Conservation (phyloP, 2,797 vertebrate species). For the Micropoecilia bifurca region DNA sequence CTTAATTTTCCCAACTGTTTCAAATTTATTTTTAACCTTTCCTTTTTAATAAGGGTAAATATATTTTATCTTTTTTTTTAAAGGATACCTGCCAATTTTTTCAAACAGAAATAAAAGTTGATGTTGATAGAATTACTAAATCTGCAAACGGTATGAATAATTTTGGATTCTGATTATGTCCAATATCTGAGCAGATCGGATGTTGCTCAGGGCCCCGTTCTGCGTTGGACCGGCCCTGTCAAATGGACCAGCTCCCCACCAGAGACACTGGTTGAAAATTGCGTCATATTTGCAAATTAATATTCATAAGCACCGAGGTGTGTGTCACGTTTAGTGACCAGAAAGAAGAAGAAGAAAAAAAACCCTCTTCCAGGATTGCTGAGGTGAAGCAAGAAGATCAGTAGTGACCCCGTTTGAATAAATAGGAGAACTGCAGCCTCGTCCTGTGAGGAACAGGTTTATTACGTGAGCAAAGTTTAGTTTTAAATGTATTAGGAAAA, state of each 20-base stretch:
- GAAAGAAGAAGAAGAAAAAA: conserved; percentile 21
- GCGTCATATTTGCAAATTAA: not conserved
- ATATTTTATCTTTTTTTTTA: not conserved
- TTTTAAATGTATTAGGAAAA: conserved; percentile 37
- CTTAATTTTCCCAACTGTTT: not conserved
- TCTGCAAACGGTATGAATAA: not conserved
- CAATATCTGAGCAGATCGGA: not conserved
- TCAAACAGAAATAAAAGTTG: too few relatives aligned
- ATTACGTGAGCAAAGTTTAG: conserved; percentile 35
- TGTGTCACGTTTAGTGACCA: conserved; percentile 39
- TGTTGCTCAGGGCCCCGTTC: not conserved
- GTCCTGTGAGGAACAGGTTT: conserved; percentile 39
- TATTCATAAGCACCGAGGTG: conserved; percentile 23
- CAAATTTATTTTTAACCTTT: not conserved
- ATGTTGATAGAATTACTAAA: not conserved
- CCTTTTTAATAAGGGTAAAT: not conserved
- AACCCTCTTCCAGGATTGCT: conserved; percentile 44
- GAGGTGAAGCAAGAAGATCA: conserved; percentile 64
- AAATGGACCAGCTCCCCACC: conserved; percentile 28
- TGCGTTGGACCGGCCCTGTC: not conserved
- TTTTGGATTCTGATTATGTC: not conserved
- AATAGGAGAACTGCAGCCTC: conserved; percentile 65
- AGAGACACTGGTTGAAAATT: not conserved
- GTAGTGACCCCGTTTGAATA: conserved; percentile 78
- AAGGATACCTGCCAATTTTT: not conserved